A percentile compares a stretch with the other conserved stretches of the same genome.
These are phyloP conservation scores for Hartigia nigra DNA, from an alignment of 2,888 invertebrate genomes.

Conservation along the genomic window DNA sequence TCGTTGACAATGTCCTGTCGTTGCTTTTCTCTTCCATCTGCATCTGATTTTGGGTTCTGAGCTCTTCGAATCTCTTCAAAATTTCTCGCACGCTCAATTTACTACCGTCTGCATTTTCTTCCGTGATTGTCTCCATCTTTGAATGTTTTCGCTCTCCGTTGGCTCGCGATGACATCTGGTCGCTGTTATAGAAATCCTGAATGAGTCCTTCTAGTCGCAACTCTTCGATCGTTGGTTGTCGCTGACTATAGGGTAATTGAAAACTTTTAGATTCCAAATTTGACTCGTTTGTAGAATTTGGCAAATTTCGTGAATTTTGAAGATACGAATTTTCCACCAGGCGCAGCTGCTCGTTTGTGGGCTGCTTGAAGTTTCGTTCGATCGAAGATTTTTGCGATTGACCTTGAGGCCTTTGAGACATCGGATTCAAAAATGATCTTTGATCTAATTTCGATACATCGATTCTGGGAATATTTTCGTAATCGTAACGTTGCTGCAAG, in stretches of 20 bases:
- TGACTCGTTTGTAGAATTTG: conserved; percentile 27
- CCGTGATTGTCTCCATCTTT: conserved; percentile 83
- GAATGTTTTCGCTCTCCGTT: conserved; percentile 53
- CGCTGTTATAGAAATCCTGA: conserved; percentile 57
- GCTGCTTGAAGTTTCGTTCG: conserved; percentile 34
- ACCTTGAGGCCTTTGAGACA: neutral
- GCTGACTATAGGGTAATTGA: neutral
- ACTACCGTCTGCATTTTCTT: conserved; percentile 78
- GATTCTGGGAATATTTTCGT: conserved; percentile 62
- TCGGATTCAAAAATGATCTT: conserved; percentile 27
- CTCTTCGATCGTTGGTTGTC: conserved; percentile 43
- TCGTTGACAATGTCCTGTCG: conserved; percentile 62
- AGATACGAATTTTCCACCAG: conserved; percentile 57
- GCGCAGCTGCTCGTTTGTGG: conserved; percentile 58
- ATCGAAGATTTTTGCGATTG: conserved; percentile 1
- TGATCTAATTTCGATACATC: conserved; percentile 58
- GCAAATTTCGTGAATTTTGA: conserved; percentile 46
- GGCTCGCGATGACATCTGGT: conserved; percentile 42
- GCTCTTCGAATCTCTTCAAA: conserved; percentile 82
- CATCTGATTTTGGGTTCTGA: conserved; percentile 62
- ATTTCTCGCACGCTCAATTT: conserved; percentile 88
- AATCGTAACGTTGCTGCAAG: conserved; percentile 55
- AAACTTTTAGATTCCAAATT: neutral
- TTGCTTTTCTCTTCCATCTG: conserved; percentile 48
- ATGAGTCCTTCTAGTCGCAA: conserved; percentile 52